Evolutionary conservation across 2,888 invertebrate genomes (phyloP).

Genomic region (Thelaira solivaga): DNA sequence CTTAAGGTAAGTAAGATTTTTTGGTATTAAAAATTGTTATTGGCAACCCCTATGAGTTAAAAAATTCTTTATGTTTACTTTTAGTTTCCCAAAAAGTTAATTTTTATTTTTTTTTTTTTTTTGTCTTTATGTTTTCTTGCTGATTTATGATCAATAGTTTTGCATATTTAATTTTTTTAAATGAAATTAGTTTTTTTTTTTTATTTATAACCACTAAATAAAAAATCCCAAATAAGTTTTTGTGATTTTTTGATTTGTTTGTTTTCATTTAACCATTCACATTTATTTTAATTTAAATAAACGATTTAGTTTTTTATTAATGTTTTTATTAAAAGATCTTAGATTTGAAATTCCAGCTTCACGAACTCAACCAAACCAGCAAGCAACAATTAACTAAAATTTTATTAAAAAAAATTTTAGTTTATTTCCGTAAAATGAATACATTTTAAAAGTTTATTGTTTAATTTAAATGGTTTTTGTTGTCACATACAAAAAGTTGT

Average conservation of each 20-base stretch:
- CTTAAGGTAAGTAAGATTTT: too few species aligned
- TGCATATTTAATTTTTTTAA: constrained; percentile 55
- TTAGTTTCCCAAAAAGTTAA: constrained; percentile 17
- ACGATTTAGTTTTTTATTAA: constrained; percentile 12
- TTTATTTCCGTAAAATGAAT: constrained; percentile 7
- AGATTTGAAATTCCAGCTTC: neutral
- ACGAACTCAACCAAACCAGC: neutral
- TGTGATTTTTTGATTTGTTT: constrained; percentile 6
- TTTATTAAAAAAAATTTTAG: neutral
- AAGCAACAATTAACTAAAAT: neutral
- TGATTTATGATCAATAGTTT: constrained; percentile 58
- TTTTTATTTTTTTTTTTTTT: too few species aligned
- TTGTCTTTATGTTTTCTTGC: neutral
- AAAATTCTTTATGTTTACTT: neutral
- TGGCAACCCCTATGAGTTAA: constrained; percentile 10
- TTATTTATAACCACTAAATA: constrained; percentile 22
- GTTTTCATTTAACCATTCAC: neutral
- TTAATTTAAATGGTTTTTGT: neutral
- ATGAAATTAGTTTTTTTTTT: constrained; percentile 32
- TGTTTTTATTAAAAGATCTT: constrained; percentile 9
- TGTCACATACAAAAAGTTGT: neutral
- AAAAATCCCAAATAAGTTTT: neutral
- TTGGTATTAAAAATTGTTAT: neutral
- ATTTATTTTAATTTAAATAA: neutral
- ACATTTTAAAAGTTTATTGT: constrained; percentile 20